Evolutionary conservation across 1,140 invertebrate genomes (phyloP).

Genomic region (Whitmania pigra): DNA sequence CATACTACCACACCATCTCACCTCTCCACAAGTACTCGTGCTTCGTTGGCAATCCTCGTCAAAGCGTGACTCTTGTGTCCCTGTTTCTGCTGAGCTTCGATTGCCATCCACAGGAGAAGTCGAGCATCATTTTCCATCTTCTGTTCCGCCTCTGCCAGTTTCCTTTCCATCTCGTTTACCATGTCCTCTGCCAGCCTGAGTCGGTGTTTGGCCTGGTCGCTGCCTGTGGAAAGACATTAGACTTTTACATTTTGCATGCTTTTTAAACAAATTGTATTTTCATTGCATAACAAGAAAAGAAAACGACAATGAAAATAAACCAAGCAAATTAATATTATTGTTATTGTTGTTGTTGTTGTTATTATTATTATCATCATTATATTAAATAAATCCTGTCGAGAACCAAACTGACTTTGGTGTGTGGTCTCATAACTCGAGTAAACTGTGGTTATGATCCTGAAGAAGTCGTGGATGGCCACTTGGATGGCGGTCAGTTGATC

Average conservation of each 20-base stretch:
- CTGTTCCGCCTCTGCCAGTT: constrained; percentile 49
- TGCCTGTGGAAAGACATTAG: constrained; percentile 26
- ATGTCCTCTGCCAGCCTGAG: constrained; percentile 57
- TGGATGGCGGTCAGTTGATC: no score
- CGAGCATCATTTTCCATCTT: constrained; percentile 67
- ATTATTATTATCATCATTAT: no score
- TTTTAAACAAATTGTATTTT: constrained; percentile 28
- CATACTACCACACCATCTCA: no score
- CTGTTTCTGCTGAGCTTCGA: constrained; percentile 66
- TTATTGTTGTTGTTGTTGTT: no score
- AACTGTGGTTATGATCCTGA: no score
- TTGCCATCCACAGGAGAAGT: constrained; percentile 61
- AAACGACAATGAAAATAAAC: neutral
- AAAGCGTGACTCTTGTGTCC: constrained; percentile 80
- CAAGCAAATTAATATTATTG: no score
- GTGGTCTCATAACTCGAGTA: neutral
- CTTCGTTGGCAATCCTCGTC: constrained; percentile 74
- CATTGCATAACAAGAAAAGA: constrained; percentile 2
- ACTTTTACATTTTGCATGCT: constrained; percentile 34
- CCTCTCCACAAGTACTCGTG: constrained; percentile 62
- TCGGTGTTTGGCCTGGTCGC: constrained; percentile 46
- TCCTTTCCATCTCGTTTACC: constrained; percentile 57
- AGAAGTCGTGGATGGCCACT: no score
- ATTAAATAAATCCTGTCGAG: neutral
- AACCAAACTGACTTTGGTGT: neutral